These are phyloP conservation scores for Leptogaster cylindrica DNA, from an alignment of 2,888 invertebrate genomes.

Conservation along the genomic window DNA sequence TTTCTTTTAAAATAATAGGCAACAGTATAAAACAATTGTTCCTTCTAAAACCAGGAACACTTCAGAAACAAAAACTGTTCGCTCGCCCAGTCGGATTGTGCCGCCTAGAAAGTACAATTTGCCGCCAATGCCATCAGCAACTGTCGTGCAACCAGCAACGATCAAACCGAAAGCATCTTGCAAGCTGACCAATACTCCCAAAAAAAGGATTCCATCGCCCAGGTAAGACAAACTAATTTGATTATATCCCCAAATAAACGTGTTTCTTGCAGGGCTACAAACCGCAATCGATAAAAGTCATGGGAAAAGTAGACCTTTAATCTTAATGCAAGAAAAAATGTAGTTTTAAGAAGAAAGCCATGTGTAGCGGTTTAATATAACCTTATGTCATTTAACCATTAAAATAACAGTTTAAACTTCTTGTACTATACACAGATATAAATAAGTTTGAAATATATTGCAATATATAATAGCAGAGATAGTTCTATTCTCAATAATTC, in stretches of 20 bases:
- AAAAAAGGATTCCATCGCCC: conserved; percentile 58
- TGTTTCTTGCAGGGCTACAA: conserved; percentile 46
- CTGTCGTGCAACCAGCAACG: conserved; percentile 44
- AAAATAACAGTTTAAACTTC: not conserved
- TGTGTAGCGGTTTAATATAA: conserved; percentile 24
- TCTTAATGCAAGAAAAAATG: conserved; percentile 1
- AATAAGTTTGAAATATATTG: not conserved
- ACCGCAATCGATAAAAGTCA: conserved; percentile 48
- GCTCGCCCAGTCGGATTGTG: conserved; percentile 61
- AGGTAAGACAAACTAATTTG: conserved; percentile 52
- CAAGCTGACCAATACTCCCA: conserved; percentile 58
- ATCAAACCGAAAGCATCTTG: conserved; percentile 56
- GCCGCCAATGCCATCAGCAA: conserved; percentile 48
- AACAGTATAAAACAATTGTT: too few relatives aligned
- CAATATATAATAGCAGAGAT: not conserved
- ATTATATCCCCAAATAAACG: not conserved
- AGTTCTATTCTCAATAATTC: conserved; percentile 10
- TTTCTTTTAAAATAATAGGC: conserved; percentile 38
- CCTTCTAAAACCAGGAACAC: conserved; percentile 38
- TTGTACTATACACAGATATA: conserved; percentile 19
- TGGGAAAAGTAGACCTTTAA: conserved; percentile 6
- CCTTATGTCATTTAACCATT: conserved; percentile 29
- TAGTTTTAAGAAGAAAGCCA: conserved; percentile 5
- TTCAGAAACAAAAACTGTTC: conserved; percentile 51
- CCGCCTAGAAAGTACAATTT: conserved; percentile 61